Percentiles rank a stretch among this genome's conserved stretches.
Conservation (phyloP, 2,888 invertebrate species). For the Julus scandinavius region DNA sequence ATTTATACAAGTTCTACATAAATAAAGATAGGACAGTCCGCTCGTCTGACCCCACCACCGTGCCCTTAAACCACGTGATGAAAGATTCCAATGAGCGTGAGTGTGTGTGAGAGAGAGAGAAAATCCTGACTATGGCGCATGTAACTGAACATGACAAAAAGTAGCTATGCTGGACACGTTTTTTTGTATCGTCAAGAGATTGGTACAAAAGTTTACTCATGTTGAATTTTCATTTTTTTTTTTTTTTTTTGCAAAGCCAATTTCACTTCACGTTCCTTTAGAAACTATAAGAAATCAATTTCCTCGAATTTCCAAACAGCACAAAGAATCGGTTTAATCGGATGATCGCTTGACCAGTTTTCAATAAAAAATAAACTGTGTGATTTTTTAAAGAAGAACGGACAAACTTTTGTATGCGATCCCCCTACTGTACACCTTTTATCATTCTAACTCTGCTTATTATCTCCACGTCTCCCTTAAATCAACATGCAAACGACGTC, state of each 20-base stretch:
- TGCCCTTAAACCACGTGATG: background rate
- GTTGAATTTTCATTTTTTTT: background rate
- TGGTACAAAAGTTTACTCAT: background rate
- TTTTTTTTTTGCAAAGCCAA: background rate
- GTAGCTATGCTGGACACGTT: background rate
- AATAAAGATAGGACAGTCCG: background rate
- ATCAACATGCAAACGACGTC: too few species aligned
- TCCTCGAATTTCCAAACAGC: background rate
- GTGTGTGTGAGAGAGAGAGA: too few species aligned
- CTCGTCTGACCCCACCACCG: background rate
- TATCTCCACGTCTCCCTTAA: too few species aligned
- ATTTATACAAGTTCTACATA: background rate
- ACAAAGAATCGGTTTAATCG: background rate
- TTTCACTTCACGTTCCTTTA: background rate
- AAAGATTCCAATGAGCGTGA: too few species aligned
- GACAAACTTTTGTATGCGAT: background rate
- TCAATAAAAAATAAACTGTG: background rate
- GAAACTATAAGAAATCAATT: background rate
- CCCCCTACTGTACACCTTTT: too few species aligned
- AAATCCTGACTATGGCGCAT: too few species aligned
- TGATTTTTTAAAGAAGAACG: background rate
- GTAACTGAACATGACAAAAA: too few species aligned
- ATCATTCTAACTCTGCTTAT: too few species aligned
- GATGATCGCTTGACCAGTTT: conserved; percentile 2
- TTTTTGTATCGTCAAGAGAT: background rate